A percentile compares a stretch with the other conserved stretches of the same genome.
phyloP scores from a whole-genome alignment of 2,888 invertebrate genomes.

The Nysson spinosus region DNA sequence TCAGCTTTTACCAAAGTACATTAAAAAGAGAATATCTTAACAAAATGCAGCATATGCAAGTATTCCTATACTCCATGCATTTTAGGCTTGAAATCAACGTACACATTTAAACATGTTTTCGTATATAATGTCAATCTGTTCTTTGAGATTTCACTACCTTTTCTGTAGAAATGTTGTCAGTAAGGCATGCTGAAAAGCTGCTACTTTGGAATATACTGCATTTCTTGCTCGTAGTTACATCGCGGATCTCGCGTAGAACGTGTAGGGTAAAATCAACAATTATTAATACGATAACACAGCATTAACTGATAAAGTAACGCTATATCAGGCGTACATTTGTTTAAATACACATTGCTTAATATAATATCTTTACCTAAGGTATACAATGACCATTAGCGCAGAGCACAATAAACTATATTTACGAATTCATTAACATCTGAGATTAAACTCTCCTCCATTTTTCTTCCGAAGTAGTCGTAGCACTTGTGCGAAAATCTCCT shows the following conservation, averaged over 20 bases:
- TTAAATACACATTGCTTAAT: slow-evolving; percentile 2
- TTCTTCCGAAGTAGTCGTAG: slow-evolving; percentile 36
- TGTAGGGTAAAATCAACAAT: slow-evolving; percentile 47
- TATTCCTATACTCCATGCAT: too few species aligned
- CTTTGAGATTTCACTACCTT: neutral
- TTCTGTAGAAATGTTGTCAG: neutral
- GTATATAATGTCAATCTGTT: neutral
- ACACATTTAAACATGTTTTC: neutral
- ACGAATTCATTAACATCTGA: slow-evolving; percentile 58
- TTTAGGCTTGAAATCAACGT: neutral
- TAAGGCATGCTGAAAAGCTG: neutral
- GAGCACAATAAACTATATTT: slow-evolving; percentile 59
- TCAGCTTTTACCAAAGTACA: slow-evolving; percentile 25
- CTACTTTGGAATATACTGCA: slow-evolving; percentile 31
- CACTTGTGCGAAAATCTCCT: slow-evolving; percentile 63
- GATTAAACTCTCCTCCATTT: slow-evolving; percentile 52
- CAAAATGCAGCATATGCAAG: slow-evolving; percentile 48
- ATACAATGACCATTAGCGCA: slow-evolving; percentile 15
- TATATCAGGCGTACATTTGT: slow-evolving; percentile 1
- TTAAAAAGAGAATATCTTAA: slow-evolving; percentile 8
- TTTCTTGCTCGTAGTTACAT: slow-evolving; percentile 9
- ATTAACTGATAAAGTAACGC: slow-evolving; percentile 26
- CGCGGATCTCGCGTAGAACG: slow-evolving; percentile 23
- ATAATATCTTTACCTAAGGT: slow-evolving; percentile 18
- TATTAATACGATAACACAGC: slow-evolving; percentile 37